phyloP scores from a whole-genome alignment of 1,140 invertebrate species.

The Drosophila novamexicana region DNA sequence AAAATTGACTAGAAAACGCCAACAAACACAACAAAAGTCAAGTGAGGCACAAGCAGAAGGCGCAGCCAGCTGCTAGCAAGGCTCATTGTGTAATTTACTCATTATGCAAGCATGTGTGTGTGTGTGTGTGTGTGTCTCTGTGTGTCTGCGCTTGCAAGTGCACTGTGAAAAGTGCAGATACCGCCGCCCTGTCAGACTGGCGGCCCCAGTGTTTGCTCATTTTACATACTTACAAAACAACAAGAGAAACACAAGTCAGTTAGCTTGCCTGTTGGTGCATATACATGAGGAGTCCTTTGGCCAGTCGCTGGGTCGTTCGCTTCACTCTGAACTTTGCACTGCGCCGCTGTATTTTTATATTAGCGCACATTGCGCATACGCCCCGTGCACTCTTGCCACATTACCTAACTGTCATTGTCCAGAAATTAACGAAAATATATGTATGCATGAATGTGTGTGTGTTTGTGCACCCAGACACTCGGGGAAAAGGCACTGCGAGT shows the following conservation, averaged over 20 bases:
- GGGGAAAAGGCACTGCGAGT: slow-evolving; percentile 24
- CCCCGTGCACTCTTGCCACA: slow-evolving; percentile 48
- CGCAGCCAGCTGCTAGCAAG: slow-evolving; percentile 44
- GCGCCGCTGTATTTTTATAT: slow-evolving; percentile 73
- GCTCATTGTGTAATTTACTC: slow-evolving; percentile 80
- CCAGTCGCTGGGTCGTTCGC: slow-evolving; percentile 25
- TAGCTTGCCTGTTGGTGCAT: slow-evolving; percentile 51
- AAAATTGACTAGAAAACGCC: slow-evolving; percentile 39
- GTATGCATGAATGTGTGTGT: slow-evolving; percentile 15
- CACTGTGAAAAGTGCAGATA: slow-evolving; percentile 31
- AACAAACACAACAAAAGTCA: slow-evolving; percentile 60
- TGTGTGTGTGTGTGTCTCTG: slow-evolving; percentile 16
- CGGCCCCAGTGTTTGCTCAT: slow-evolving; percentile 50
- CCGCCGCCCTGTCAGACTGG: slow-evolving; percentile 16
- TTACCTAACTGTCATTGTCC: slow-evolving; percentile 82
- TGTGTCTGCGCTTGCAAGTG: slow-evolving; percentile 33
- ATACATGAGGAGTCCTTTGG: slow-evolving; percentile 56
- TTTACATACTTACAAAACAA: slow-evolving; percentile 61
- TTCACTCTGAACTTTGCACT: slow-evolving; percentile 25
- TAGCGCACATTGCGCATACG: slow-evolving; percentile 60
- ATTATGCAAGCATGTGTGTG: slow-evolving; percentile 60
- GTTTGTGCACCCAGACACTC: slow-evolving; percentile 35
- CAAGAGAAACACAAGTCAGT: slow-evolving; percentile 28
- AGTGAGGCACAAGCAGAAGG: slow-evolving; percentile 57
- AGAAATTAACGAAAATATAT: slow-evolving; percentile 83